These are phyloP conservation scores for Melanostoma scalare DNA, from an alignment of 2,888 invertebrate genomes.

Conservation along the genomic window DNA sequence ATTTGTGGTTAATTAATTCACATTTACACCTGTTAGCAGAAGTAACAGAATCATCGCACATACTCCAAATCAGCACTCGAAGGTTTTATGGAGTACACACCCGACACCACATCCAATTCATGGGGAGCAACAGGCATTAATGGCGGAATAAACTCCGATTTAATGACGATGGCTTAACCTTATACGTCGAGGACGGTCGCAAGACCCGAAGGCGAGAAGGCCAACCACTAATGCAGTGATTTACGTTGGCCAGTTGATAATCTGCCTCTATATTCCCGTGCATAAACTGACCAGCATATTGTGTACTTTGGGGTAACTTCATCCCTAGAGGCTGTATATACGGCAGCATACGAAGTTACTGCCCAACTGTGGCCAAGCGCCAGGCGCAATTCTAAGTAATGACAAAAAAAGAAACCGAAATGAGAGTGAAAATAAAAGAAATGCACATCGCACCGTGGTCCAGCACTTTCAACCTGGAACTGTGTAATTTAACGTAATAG, in stretches of 20 bases:
- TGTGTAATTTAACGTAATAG: slow-evolving; percentile 64
- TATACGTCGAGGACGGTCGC: slow-evolving; percentile 64
- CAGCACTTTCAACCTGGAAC: slow-evolving; percentile 53
- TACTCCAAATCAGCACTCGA: slow-evolving; percentile 40
- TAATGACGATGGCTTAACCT: slow-evolving; percentile 74
- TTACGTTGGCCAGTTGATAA: slow-evolving; percentile 72
- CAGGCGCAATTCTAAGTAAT: slow-evolving; percentile 49
- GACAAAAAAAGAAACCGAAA: slow-evolving; percentile 59
- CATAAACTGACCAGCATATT: slow-evolving; percentile 77
- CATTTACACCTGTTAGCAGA: slow-evolving; percentile 80
- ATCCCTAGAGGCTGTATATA: slow-evolving; percentile 67
- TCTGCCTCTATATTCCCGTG: slow-evolving; percentile 56
- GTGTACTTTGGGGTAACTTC: slow-evolving; percentile 81
- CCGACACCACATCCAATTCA: slow-evolving; percentile 25
- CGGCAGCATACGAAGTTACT: slow-evolving; percentile 44
- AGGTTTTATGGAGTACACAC: slow-evolving; percentile 52
- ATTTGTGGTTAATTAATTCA: slow-evolving; percentile 81
- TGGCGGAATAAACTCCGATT: slow-evolving; percentile 81
- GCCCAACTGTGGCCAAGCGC: slow-evolving; percentile 43
- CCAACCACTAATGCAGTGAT: slow-evolving; percentile 73
- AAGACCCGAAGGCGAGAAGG: slow-evolving; percentile 67
- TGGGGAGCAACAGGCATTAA: slow-evolving; percentile 80
- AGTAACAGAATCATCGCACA: slow-evolving; percentile 65
- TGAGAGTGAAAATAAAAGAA: slow-evolving; percentile 69
- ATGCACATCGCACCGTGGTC: slow-evolving; percentile 67